These are phyloP conservation scores for Metalampra italica DNA, from an alignment of 2,888 invertebrate species.

Conservation along the genomic window DNA sequence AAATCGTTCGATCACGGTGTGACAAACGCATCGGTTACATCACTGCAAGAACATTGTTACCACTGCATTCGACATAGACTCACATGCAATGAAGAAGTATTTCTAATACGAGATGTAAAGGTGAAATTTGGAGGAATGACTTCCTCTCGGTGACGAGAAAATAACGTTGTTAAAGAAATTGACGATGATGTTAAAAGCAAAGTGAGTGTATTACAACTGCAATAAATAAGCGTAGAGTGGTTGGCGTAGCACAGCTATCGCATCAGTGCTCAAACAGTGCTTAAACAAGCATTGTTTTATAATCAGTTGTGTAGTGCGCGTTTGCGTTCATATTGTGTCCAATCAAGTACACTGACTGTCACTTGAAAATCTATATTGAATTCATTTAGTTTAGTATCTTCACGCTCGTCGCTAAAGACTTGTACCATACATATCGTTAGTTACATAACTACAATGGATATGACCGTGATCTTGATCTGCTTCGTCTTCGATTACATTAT, in stretches of 20 bases:
- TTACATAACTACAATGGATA: conserved; percentile 35
- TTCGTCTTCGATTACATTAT: conserved; percentile 43
- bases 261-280: too few relatives aligned
- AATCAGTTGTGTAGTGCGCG: too few relatives aligned
- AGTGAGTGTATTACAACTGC: background rate
- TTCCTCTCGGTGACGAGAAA: background rate
- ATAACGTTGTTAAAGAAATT: conserved; percentile 8
- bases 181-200: conserved; percentile 6
- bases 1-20: conserved; percentile 10
- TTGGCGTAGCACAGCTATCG: background rate
- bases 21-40: conserved; percentile 10
- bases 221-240: background rate
- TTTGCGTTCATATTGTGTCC: too few relatives aligned
- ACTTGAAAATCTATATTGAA: too few relatives aligned
- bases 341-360: too few relatives aligned
- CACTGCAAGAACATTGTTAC: background rate
- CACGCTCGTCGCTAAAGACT: conserved; percentile 13
- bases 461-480: conserved; percentile 61
- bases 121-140: background rate
- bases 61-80: background rate
- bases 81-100: background rate
- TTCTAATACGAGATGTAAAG: background rate
- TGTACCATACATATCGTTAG: conserved; percentile 15
- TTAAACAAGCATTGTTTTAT: too few relatives aligned
- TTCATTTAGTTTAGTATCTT: too few relatives aligned